Evolutionary conservation across 2,797 vertebrate genomes (phyloP), one percentile per base, ranked within the genome.

Genomic region (Merluccius polli): DNA sequence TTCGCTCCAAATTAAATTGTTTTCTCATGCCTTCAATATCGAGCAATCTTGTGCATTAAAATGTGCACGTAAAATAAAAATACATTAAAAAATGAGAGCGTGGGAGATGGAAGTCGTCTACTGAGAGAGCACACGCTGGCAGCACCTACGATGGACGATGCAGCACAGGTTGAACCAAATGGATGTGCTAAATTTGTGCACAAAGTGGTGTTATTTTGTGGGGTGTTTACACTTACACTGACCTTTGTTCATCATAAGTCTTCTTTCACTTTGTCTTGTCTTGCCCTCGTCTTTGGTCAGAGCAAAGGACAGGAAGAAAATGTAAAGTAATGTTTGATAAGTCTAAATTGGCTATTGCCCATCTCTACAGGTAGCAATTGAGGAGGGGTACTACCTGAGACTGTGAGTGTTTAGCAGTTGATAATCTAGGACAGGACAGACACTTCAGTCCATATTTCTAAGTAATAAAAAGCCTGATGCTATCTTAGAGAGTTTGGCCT

Each of bases 1-100:
- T 84, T 85, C 77, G 73, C 81, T 85, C 82, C 85, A 87, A 89
- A 90, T 87, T 79, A 86, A 90, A 90, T 88, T 78, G 87, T 86
- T 90, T 90, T 90, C 85, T 89, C 85, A 80, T 87, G 86, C 86
- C 85, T 81, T 82, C 87, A 85, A 89, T 89, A 88, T 91, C 87
- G 10, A 86, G 85, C 88, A 83, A 89, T 91, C 83, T 86, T 48
- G 79, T 85, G 81, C 83, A 84, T 89, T 89, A 85, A 91, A 85
- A 86, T 80, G 84, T 80, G 84, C 80, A 79, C 82, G 83, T 73
- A 77, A 78, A 87, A 89, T 70, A 86, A 82, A 84, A 87, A 82
- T 75, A 76, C 41, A 59, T 8, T 3, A 35, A 59, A 79, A 84
- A 79, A 86, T 80, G 71, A 72, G 83, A 81, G 52, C 76, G 82